Evolutionary conservation across 2,113 vertebrate genomes (phyloP), one percentile per base, ranked within the genome.

Genomic region (Marcusenius ussheri): DNA sequence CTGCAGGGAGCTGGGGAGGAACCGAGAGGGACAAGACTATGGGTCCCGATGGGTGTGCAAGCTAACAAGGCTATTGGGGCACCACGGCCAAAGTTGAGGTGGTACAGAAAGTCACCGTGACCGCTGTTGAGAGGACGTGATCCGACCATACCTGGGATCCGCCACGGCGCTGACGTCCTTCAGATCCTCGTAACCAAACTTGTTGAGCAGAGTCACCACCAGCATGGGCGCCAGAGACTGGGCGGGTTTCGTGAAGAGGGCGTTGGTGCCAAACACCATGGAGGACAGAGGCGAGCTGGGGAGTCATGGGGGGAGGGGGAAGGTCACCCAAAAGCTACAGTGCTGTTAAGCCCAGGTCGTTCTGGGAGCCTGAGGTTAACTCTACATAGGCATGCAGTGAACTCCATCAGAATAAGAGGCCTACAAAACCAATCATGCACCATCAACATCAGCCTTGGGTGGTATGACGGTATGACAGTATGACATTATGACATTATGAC

Each of bases 231-330:
- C 97, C 92, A 98, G 94, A 89, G 97, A 97, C 90, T 97, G 97
- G 31, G 96, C 97, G 24, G 97, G 97, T 91, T 98, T 98, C 19
- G 97, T 98, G 94, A 98, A 97, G 88, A 98, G 94, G 62, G 97
- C 97, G 90, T 97, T 97, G 39, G 97, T 97, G 87, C 97, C 98
- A 95, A 98, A 98, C 91, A 98, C 95, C 97, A 98, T 96, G 1
- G 97, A 98, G 4, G 96, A 98, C 84, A 98, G 93, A 0, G 97
- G 97, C 46, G 96, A 96, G 89, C 97, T 98, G 90, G 42, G 45
- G 5, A 11, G 13, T 50, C 45, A 58, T 7, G 42, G 45, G 42
- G 10, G 80, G 74, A 1, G 7, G 17, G 17, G 66, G 24, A 42
- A 50, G 13, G 47, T 56, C 45, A 77, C 31, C 13, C 70, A 39